Evolutionary conservation across 2,113 vertebrate species (phyloP).

Genomic region (Myrmophylax atrothorax): DNA sequence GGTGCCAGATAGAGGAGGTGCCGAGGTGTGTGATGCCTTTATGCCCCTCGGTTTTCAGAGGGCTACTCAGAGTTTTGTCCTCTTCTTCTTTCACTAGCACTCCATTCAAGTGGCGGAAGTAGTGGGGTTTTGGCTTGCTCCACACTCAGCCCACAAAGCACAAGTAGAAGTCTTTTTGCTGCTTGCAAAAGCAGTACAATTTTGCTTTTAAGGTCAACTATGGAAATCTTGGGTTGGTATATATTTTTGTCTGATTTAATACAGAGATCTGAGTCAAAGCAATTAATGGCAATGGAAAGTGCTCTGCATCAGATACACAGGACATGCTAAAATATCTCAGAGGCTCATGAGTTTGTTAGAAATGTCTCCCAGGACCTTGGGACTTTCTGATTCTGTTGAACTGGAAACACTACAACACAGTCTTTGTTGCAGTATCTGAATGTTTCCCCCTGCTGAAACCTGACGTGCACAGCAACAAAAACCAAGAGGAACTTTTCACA

Average conservation of each 20-base stretch:
- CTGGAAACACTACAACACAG: not conserved
- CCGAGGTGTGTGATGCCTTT: fast-evolving
- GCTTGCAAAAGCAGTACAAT: not conserved
- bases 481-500: slow-evolving; percentile 22
- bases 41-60: not conserved
- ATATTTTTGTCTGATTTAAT: not conserved
- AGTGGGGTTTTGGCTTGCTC: not conserved
- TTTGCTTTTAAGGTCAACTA: not conserved
- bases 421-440: not conserved
- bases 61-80: not conserved
- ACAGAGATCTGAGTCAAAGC: not conserved
- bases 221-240: not conserved
- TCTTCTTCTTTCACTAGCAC: not conserved
- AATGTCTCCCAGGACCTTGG: not conserved
- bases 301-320: not conserved
- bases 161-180: not conserved
- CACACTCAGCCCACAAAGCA: not conserved
- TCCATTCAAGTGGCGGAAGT: not conserved
- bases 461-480: not conserved
- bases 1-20: not conserved
- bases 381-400: not conserved
- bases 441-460: not conserved
- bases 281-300: not conserved
- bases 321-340: not conserved
- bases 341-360: not conserved